Evolutionary conservation across 1,140 invertebrate species (phyloP).

Genomic region (Drosophila equinoxialis): DNA sequence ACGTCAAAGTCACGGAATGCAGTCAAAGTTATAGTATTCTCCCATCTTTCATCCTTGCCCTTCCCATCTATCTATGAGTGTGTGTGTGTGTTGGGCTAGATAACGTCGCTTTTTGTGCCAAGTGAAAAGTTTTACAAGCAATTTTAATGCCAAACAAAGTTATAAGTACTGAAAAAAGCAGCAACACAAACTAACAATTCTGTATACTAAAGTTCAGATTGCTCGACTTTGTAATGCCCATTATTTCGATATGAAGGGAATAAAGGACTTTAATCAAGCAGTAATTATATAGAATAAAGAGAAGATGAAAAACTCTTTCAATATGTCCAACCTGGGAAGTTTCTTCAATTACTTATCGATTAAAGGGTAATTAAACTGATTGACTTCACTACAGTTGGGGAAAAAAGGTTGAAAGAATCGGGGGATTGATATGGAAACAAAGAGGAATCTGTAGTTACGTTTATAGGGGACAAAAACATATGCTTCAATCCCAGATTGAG

Average conservation of each 20-base stretch:
- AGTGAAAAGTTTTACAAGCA: conserved; percentile 78
- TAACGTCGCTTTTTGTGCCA: conserved; percentile 59
- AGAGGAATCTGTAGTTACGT: not conserved
- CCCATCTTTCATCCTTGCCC: not conserved
- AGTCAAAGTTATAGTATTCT: conserved; percentile 37
- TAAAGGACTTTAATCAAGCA: too few species aligned
- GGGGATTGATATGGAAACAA: too few species aligned
- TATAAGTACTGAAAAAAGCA: conserved; percentile 62
- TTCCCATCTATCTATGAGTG: not conserved
- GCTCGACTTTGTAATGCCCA: not conserved
- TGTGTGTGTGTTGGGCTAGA: conserved; percentile 34
- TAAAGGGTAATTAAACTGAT: too few species aligned
- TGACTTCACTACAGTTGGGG: too few species aligned
- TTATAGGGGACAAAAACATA: not conserved
- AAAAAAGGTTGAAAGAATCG: too few species aligned
- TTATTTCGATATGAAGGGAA: not conserved
- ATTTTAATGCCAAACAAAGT: conserved; percentile 78
- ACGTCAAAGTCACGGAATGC: conserved; percentile 63
- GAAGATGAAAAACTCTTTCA: too few species aligned
- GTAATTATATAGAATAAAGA: too few species aligned
- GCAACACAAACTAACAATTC: conserved; percentile 1
- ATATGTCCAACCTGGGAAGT: too few species aligned
- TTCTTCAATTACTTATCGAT: too few species aligned
- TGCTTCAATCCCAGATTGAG: not conserved
- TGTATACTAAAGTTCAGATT: conserved; percentile 4